These are phyloP conservation scores for Sepioteuthis lessoniana DNA, from an alignment of 2,888 invertebrate genomes.

Conservation along the genomic window DNA sequence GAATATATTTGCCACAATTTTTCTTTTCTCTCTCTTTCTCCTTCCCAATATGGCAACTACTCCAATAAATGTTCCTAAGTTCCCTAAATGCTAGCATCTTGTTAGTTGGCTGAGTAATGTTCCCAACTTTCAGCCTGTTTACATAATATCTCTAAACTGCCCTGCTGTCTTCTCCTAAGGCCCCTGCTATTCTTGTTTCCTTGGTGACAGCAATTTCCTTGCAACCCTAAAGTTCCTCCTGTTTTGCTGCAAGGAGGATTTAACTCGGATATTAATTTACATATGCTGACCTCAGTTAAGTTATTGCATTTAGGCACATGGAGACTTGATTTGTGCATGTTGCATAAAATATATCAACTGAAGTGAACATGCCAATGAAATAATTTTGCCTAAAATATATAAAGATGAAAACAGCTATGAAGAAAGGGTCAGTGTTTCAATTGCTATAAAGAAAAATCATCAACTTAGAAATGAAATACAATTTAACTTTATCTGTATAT, in stretches of 20 bases:
- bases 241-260: constrained; percentile 33
- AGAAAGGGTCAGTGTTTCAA: background rate
- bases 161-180: background rate
- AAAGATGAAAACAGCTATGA: background rate
- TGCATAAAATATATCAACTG: background rate
- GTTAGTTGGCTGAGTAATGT: background rate
- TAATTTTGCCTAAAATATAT: background rate
- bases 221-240: constrained; percentile 33
- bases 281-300: constrained; percentile 18
- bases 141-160: constrained; percentile 8
- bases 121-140: constrained; percentile 33
- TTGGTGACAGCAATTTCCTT: constrained; percentile 23
- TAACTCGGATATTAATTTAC: constrained; percentile 6
- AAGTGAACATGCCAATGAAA: background rate
- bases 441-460: background rate
- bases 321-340: background rate
- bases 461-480: too few relatives aligned
- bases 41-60: background rate
- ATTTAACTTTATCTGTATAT: too few relatives aligned
- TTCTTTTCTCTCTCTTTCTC: background rate
- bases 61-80: background rate
- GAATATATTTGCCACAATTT: background rate
- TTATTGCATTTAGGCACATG: background rate
- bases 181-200: constrained; percentile 33
- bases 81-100: background rate